Evolutionary conservation across 2,113 vertebrate species (phyloP).

Genomic region (Lepisosteus oculatus): DNA sequence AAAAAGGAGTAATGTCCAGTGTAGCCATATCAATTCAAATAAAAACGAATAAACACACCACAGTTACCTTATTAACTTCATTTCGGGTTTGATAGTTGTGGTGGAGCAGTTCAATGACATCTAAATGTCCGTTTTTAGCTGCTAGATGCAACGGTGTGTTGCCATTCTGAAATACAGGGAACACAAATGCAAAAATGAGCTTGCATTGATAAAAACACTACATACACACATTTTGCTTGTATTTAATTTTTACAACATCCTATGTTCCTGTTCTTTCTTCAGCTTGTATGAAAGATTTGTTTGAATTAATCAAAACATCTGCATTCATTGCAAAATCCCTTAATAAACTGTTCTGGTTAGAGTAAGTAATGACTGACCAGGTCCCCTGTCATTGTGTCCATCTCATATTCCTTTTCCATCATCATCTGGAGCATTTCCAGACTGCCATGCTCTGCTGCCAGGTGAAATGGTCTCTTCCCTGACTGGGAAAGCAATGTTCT

Average conservation of each 20-base stretch:
- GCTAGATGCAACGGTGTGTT: slow-evolving; percentile 84
- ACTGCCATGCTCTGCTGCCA: slow-evolving; percentile 77
- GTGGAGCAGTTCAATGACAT: slow-evolving; percentile 66
- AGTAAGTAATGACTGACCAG: slow-evolving; percentile 54
- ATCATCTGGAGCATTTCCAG: slow-evolving; percentile 72
- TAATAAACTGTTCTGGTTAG: neutral
- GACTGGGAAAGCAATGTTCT: slow-evolving; percentile 57
- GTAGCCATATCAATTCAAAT: no score
- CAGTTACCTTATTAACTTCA: slow-evolving; percentile 72
- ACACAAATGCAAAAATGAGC: neutral
- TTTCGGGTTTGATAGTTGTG: slow-evolving; percentile 68
- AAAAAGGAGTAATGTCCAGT: no score
- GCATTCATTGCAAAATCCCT: no score
- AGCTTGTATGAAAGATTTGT: no score
- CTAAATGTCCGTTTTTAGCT: slow-evolving; percentile 72
- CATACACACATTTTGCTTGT: neutral
- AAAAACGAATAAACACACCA: slow-evolving; percentile 1
- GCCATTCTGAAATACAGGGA: slow-evolving; percentile 64
- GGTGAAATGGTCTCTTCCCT: slow-evolving; percentile 74
- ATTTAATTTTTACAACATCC: no score
- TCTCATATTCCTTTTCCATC: slow-evolving; percentile 60
- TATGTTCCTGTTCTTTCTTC: no score
- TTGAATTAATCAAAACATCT: no score
- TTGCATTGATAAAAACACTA: no score
- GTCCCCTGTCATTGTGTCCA: slow-evolving; percentile 78